Evolutionary conservation across 2,797 vertebrate species (phyloP), one percentile per base, ranked within the genome.

Genomic region (Danio albolineatus): DNA sequence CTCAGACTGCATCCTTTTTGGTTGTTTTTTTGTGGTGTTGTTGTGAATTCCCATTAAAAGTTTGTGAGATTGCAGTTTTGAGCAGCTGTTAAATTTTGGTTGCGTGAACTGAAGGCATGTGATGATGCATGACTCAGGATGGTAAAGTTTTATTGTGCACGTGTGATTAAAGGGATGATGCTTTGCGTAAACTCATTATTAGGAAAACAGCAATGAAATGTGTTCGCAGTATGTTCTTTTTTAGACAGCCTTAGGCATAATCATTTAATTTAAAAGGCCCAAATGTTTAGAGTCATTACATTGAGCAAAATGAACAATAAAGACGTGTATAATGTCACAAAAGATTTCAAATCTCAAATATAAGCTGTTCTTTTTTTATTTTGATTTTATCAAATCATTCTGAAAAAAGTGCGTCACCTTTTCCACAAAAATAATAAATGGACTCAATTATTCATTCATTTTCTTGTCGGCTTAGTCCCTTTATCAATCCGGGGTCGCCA

Each of bases 81-180:
- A 64, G 69, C 79, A 74, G 70, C 13, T 36, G 53, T 79, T 79
- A n/a, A 72, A 65, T 54, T 59, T 66, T 48, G 44, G 41, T 76
- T 76, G 76, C 36, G 83, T 78, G 60, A 75, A 72, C 53, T 56
- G 38, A 74, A 72, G 76, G 79, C 61, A 57, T 77, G 57, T 66
- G 56, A 78, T 79, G 49, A 62, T 46, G 59, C 56, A 41, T 75
- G 65, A 78, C 61, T 43, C 43, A 65, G 61, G 60, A 76, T 65
- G 48, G 61, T 72, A 16, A 81, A 72, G 60, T 72, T 78, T 85
- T 77, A 82, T 84, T 80, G 46, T 44, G 14, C 59, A 7, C 64
- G 44, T 65, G 57, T 82, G 28, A 74, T 70, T 82, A 66, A 69
- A 70, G 54, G 43, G 36, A 28, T 59, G 21, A 49, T 48, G 53